Conservation (phyloP, 2,888 invertebrate genomes). For the Agrochola lychnidis region DNA sequence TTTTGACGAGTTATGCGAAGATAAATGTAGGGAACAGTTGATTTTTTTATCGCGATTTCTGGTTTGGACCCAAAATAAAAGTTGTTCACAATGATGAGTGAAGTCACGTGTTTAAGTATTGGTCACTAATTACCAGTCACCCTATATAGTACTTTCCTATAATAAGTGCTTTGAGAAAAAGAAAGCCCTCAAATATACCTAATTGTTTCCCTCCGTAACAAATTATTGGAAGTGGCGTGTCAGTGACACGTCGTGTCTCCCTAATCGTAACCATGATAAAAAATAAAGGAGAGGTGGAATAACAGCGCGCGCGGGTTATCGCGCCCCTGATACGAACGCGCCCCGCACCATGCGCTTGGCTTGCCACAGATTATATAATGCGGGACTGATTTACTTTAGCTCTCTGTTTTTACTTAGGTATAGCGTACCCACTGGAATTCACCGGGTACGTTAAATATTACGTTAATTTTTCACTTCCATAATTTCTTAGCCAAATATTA, state of each 20-base stretch:
- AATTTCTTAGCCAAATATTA: too few species aligned
- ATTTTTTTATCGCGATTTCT: too few species aligned
- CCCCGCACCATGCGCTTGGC: slow-evolving; percentile 15
- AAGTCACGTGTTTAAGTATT: too few species aligned
- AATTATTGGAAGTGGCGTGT: slow-evolving; percentile 28
- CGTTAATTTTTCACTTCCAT: too few species aligned
- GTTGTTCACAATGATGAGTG: too few species aligned
- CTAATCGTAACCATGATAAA: slow-evolving; percentile 68
- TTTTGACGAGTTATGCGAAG: too few species aligned
- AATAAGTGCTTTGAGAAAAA: not conserved
- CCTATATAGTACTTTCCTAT: not conserved
- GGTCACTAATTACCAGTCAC: too few species aligned
- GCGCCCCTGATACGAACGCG: slow-evolving; percentile 48
- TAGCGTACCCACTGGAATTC: not conserved
- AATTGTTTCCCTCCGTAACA: not conserved
- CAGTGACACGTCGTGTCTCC: slow-evolving; percentile 57
- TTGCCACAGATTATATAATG: slow-evolving; percentile 49
- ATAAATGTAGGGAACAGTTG: too few species aligned
- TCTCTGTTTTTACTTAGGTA: not conserved
- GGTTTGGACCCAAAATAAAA: too few species aligned
- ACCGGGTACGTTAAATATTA: not conserved
- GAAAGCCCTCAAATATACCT: not conserved
- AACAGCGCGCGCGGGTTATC: slow-evolving; percentile 53
- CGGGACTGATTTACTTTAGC: slow-evolving; percentile 15
- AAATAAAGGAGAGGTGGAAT: slow-evolving; percentile 52